Evolutionary conservation across 2,888 invertebrate genomes (phyloP).

Genomic region (Eledona agricola): DNA sequence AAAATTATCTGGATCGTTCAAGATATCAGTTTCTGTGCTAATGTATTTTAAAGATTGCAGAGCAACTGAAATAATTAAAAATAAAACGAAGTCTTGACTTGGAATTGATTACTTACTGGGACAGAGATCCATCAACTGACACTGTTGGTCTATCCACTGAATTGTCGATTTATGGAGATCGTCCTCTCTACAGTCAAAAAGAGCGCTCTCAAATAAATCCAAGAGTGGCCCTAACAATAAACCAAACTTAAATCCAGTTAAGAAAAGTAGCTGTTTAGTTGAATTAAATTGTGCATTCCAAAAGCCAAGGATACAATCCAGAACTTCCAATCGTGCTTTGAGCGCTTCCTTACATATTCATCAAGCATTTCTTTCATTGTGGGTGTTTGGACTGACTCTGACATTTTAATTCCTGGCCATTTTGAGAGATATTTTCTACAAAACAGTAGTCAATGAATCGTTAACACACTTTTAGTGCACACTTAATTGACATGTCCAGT

Average conservation of each 20-base stretch:
- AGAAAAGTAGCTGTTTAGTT: slow-evolving; percentile 59
- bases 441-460: too few relatives aligned
- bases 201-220: slow-evolving; percentile 89
- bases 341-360: slow-evolving; percentile 86
- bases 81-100: too few relatives aligned
- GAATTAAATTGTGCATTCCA: too few relatives aligned
- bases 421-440: slow-evolving; percentile 95
- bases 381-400: slow-evolving; percentile 87
- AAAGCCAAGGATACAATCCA: slow-evolving; percentile 97
- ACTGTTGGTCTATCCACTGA: slow-evolving; percentile 96
- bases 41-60: too few relatives aligned
- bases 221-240: slow-evolving; percentile 89
- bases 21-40: too few relatives aligned
- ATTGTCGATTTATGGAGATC: slow-evolving; percentile 92
- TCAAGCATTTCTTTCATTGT: slow-evolving; percentile 95
- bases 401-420: slow-evolving; percentile 95
- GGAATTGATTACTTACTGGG: slow-evolving; percentile 89
- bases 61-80: too few relatives aligned
- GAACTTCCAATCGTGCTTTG: slow-evolving; percentile 95
- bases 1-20: too few relatives aligned
- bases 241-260: slow-evolving; percentile 78
- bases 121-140: slow-evolving; percentile 91
- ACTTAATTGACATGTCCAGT: slow-evolving; percentile 88
- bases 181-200: slow-evolving; percentile 89
- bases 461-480: too few relatives aligned